Evolutionary conservation across 2,797 vertebrate species (phyloP).

Genomic region (Rhinella marina): DNA sequence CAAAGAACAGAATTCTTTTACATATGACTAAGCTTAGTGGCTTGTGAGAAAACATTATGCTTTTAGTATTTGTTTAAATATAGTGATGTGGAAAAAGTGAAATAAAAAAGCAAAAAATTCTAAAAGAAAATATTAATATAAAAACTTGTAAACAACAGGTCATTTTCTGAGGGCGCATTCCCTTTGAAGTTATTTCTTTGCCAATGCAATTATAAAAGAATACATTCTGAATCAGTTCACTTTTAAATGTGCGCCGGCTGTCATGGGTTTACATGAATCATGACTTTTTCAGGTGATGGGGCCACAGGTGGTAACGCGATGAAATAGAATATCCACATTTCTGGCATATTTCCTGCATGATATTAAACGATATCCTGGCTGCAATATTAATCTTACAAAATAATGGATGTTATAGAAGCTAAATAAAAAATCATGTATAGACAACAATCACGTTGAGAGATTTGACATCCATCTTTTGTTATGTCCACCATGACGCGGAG

Average conservation of each 20-base stretch:
- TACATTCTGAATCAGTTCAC: neutral
- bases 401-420: neutral
- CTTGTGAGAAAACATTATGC: too few species aligned
- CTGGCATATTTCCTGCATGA: neutral
- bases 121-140: too few species aligned
- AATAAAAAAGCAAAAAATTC: too few species aligned
- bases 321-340: slow-evolving; percentile 5
- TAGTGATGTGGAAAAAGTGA: too few species aligned
- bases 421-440: neutral
- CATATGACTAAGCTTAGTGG: neutral
- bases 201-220: neutral
- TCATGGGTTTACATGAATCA: neutral
- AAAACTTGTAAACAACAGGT: too few species aligned
- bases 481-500: neutral
- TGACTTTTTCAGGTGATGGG: slow-evolving; percentile 1
- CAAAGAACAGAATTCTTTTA: too few species aligned
- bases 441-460: neutral
- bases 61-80: too few species aligned
- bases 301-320: slow-evolving; percentile 1
- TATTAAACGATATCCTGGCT: neutral
- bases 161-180: too few species aligned
- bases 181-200: neutral
- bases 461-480: neutral
- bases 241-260: neutral
- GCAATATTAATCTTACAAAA: neutral